Evolutionary conservation across 1,140 invertebrate genomes (phyloP).

Genomic region (Alviniconcha marisindica): DNA sequence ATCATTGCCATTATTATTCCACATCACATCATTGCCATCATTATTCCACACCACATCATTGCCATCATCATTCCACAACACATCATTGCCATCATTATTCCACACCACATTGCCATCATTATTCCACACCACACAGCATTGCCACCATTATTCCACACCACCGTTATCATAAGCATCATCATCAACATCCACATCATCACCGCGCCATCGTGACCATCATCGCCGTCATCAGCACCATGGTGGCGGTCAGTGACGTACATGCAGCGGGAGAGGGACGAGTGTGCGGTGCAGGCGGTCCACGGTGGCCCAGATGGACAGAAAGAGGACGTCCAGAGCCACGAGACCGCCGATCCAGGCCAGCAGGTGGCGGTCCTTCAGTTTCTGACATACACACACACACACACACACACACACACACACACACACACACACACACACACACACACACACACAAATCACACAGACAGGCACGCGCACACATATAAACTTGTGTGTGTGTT

Average conservation of each 20-base stretch:
- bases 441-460: not conserved
- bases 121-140: not conserved
- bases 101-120: not conserved
- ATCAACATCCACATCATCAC: no score
- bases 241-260: constrained; percentile 30
- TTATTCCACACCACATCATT: no score
- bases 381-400: constrained; percentile 21
- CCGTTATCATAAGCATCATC: no score
- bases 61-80: no score
- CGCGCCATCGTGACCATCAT: no score
- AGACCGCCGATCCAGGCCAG: constrained; percentile 41
- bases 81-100: not conserved
- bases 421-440: not conserved
- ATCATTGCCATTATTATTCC: no score
- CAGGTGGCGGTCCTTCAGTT: constrained; percentile 46
- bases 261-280: not conserved
- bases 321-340: constrained; percentile 41
- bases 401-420: not conserved
- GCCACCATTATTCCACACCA: not conserved
- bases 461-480: no score
- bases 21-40: no score
- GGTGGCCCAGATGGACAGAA: constrained; percentile 44
- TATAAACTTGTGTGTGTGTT: no score
- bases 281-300: constrained; percentile 35
- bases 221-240: no score